A percentile compares a stretch with the other conserved stretches of the same genome.
Evolutionary conservation across 2,797 vertebrate species (phyloP).

Genomic region (Pseudocheirus occidentalis): DNA sequence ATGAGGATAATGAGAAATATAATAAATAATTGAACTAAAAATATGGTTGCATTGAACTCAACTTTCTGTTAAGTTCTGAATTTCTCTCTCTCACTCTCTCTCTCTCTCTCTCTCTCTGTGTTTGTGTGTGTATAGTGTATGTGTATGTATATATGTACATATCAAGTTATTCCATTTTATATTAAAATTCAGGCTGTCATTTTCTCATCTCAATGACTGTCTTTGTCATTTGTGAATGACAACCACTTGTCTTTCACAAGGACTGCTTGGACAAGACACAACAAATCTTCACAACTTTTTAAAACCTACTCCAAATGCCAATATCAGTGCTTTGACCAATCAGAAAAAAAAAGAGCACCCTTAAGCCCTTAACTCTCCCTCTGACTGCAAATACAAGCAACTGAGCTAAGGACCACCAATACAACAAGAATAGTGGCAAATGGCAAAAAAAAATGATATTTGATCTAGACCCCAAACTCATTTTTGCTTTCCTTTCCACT

Average conservation of each 20-base stretch:
- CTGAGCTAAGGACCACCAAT: not conserved
- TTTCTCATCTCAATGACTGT: not conserved
- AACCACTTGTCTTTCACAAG: not conserved
- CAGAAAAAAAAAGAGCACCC: not conserved
- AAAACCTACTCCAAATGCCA: not conserved
- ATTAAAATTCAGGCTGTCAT: not conserved
- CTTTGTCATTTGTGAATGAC: not conserved
- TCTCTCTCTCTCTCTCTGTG: too few species aligned
- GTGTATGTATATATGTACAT: not conserved
- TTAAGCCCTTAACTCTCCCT: not conserved
- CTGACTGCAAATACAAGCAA: not conserved
- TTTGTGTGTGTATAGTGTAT: too few species aligned
- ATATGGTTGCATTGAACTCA: not conserved
- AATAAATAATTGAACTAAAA: not conserved
- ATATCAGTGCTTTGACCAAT: not conserved
- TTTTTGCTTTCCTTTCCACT: not conserved
- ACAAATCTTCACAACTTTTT: not conserved
- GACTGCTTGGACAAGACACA: not conserved
- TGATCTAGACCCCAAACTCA: not conserved
- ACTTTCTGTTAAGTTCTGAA: not conserved
- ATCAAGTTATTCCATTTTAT: not conserved
- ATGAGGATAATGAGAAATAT: not conserved
- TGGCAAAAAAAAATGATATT: not conserved
- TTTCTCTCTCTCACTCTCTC: not conserved
- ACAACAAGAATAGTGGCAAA: not conserved